Base-by-base conservation (phyloP, 2,888 invertebrate genomes). In the Sialis fuliginosa region DNA sequence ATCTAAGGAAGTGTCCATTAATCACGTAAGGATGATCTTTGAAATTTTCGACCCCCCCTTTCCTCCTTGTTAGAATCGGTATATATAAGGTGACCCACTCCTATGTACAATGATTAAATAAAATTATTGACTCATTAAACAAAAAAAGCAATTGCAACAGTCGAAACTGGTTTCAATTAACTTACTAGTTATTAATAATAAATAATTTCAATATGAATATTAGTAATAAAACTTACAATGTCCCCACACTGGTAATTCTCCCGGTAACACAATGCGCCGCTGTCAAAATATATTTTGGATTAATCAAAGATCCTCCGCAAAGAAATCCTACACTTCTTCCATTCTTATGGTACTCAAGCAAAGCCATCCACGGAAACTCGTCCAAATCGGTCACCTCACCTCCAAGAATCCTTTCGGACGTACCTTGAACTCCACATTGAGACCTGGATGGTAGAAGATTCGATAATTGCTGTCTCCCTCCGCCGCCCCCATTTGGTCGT, bases 261-360 rank as follows among this genome's bases (percentile, higher is more conserved):
- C 71, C 72, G 1, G 51, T 54, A 1, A 72, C 64, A 52, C 74
- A 75, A 57, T 74, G 74, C 0, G 65, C 71, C 1, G 74, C 74
- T 1, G 74, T 74, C 6, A 74, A 51, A 2, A 73, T 67, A 52
- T 74, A 73, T 58, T 58, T 60, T 0, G 60, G 57, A 50, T 67
- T 72, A 53, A 76, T 73, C 1, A 75, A 62, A 4, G 65, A 60
- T 6, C 71, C 74, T 1, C 71, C 72, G 52, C 74, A 74, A 1
- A 63, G 54, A 31, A 65, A 58, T 22, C 49, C 54, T 12, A 35
- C 35, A 30, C 50, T 57, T 9, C 50, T 50, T 4, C 58, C 60
- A 45, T 55, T 51, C 34, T 56, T 57, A 47, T 61, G 64, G 55
- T 73, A 72, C 45, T 69, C 64, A 33, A 75, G 57, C 12, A 72